Evolutionary conservation across 1,140 invertebrate species (phyloP).

Genomic region (Drosophila leontia): DNA sequence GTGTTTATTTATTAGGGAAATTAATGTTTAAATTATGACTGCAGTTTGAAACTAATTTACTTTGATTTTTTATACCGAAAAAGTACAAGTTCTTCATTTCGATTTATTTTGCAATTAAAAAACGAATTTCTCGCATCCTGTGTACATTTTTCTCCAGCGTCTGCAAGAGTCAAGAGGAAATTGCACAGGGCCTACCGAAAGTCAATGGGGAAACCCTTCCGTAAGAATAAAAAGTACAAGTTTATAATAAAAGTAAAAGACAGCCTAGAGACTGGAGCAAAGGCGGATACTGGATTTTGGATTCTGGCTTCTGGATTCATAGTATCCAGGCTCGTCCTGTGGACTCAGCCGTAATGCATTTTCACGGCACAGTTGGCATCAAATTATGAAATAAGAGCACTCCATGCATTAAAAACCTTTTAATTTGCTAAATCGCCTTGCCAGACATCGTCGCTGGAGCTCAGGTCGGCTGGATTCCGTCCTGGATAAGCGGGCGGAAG

Average conservation of each 20-base stretch:
- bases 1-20: conserved; percentile 26
- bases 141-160: conserved; percentile 31
- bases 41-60: not conserved
- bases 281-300: conserved; percentile 4
- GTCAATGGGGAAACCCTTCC: conserved; percentile 21
- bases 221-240: conserved; percentile 40
- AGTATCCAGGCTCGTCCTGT: conserved; percentile 16
- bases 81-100: conserved; percentile 24
- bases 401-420: conserved; percentile 85
- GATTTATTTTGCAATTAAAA: conserved; percentile 71
- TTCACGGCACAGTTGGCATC: conserved; percentile 57
- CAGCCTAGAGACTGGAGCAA: conserved; percentile 8
- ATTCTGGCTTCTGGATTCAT: conserved; percentile 7
- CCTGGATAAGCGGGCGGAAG: conserved; percentile 61
- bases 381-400: conserved; percentile 84
- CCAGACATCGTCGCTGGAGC: conserved; percentile 66
- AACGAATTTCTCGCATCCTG: conserved; percentile 66
- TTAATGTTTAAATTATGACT: conserved; percentile 6
- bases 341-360: conserved; percentile 41
- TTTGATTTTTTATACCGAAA: no score
- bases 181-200: conserved; percentile 27
- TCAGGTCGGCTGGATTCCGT: conserved; percentile 22
- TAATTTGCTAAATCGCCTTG: conserved; percentile 85
- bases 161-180: conserved; percentile 44
- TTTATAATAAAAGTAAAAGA: conserved; percentile 46